Conservation (phyloP, 1,140 invertebrate genomes). For the Ceratitis capitata region DNA sequence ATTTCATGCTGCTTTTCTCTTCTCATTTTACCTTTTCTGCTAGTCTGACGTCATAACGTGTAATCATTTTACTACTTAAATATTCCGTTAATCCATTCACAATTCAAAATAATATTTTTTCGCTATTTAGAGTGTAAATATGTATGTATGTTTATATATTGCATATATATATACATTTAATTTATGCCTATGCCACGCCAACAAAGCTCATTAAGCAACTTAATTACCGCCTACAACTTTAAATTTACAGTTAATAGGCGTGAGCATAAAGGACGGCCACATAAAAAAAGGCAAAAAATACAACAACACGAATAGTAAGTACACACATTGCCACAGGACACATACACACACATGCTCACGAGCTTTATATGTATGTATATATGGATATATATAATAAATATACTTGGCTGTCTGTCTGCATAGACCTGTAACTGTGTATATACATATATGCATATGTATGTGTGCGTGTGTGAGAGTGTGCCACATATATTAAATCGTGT, state of each 20-base stretch:
- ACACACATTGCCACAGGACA: background rate
- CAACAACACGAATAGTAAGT: too few relatives aligned
- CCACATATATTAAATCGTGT: constrained; percentile 32
- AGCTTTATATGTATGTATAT: background rate
- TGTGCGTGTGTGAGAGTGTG: background rate
- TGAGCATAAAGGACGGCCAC: background rate
- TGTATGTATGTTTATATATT: too few relatives aligned
- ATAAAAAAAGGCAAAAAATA: too few relatives aligned
- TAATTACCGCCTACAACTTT: constrained; percentile 4
- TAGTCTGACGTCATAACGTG: too few relatives aligned
- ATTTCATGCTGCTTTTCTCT: too few relatives aligned
- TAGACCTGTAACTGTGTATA: background rate
- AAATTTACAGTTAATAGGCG: background rate
- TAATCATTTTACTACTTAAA: too few relatives aligned
- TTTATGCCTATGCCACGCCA: background rate
- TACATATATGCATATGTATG: background rate
- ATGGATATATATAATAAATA: background rate
- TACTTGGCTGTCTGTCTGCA: too few relatives aligned
- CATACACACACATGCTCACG: background rate
- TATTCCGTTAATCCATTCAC: too few relatives aligned
- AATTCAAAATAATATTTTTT: too few relatives aligned
- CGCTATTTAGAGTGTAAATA: too few relatives aligned
- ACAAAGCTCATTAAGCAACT: background rate
- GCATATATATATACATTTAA: too few relatives aligned
- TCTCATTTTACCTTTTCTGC: too few relatives aligned